Conservation (phyloP, 2,888 invertebrate species). For the Amphimallon solstitiale region DNA sequence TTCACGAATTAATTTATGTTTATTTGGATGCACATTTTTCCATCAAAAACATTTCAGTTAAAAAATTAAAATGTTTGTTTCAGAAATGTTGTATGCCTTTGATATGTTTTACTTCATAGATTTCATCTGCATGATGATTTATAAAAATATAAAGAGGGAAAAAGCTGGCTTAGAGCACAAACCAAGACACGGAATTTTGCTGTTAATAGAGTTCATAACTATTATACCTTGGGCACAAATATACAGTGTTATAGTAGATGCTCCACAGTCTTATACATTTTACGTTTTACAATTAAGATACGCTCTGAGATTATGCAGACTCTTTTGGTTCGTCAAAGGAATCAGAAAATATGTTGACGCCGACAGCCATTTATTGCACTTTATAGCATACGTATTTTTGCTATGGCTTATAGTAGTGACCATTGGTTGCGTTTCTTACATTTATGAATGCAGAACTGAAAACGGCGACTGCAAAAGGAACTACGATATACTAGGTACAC, state of each 20-base stretch:
- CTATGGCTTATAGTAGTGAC: not conserved
- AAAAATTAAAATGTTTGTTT: not conserved
- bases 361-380: not conserved
- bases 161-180: not conserved
- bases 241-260: not conserved
- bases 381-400: constrained; percentile 3
- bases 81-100: constrained; percentile 20
- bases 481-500: not conserved
- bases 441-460: constrained; percentile 3
- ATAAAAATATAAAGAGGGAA: constrained; percentile 23
- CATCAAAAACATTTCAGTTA: not conserved
- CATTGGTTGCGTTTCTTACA: constrained; percentile 24
- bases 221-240: constrained; percentile 18
- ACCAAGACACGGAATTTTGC: constrained; percentile 16
- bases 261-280: constrained; percentile 10
- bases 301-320: constrained; percentile 34
- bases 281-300: constrained; percentile 38
- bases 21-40: too few relatives aligned
- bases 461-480: not conserved
- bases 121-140: constrained; percentile 27
- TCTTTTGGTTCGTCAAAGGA: not conserved
- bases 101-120: constrained; percentile 32
- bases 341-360: constrained; percentile 11
- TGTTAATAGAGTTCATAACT: constrained; percentile 32
- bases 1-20: too few relatives aligned